Conservation (phyloP, 2,888 invertebrate genomes). For the Biston betularia region DNA sequence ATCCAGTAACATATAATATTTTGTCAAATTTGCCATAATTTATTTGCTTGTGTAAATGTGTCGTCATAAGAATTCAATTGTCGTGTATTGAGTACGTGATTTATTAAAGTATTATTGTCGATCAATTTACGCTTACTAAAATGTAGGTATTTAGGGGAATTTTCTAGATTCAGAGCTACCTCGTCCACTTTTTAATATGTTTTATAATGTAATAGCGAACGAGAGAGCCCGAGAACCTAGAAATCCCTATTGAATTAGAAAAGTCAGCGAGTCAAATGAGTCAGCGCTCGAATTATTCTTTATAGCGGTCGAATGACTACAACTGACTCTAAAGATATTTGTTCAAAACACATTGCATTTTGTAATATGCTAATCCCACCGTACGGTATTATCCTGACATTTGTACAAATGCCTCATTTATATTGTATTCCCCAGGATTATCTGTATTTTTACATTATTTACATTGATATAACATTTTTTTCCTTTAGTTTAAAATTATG, state of each 20-base stretch:
- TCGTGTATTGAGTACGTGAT: background rate
- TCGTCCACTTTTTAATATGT: background rate
- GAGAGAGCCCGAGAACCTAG: background rate
- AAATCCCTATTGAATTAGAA: background rate
- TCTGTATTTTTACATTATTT: background rate
- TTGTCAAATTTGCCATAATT: constrained; percentile 3
- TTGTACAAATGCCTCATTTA: constrained; percentile 21
- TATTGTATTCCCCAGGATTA: background rate
- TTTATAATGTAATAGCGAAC: background rate
- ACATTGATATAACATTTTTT: background rate
- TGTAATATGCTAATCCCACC: constrained; percentile 20
- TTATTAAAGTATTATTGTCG: background rate
- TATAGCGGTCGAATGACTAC: background rate
- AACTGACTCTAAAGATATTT: background rate
- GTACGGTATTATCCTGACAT: constrained; percentile 19
- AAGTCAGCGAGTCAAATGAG: too few relatives aligned
- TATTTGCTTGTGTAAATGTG: background rate
- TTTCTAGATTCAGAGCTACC: background rate
- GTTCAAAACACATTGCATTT: background rate
- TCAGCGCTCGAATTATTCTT: constrained; percentile 4
- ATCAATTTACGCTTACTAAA: constrained; percentile 16
- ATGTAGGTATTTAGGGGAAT: constrained; percentile 6
- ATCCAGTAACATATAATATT: background rate
- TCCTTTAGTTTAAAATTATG: background rate
- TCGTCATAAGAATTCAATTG: background rate